Base-by-base conservation (phyloP, 2,113 vertebrate genomes). In the Onychostoma macrolepis region DNA sequence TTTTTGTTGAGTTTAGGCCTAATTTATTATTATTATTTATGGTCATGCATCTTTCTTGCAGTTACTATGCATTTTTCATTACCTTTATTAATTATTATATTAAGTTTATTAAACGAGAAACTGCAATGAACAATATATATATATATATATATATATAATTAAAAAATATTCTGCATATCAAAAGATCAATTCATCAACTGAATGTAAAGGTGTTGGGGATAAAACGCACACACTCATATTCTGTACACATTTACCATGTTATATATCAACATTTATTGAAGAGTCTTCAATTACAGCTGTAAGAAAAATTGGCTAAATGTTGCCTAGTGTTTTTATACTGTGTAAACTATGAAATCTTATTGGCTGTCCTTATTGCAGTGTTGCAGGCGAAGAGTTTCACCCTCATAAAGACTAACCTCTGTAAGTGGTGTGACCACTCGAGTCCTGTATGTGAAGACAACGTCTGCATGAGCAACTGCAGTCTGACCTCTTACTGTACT, bases 391-490 rank as follows among this genome's bases (percentile, higher is more conserved):
- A 90, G 1, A 90, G 94, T 24, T 94, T 95, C 85, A 95, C 94
- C 87, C 94, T 94, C 89, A 91, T 96, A 84, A 94, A 89, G 89
- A 96, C 90, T 86, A 97, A 97, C 92, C 67, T 97, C 50, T 97
- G 97, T 86, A 96, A 93, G 91, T 98, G 97, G 97, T 98, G 97
- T 0, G 95, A 97, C 83, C 87, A 74, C 19, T 96, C 96, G 0
- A 84, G 87, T 0, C 96, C 97, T 0, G 88, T 93, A 80, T 98
- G 97, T 2, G 92, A 93, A 84, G 95, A 96, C 84, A 93, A 91
- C 53, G 89, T 97, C 84, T 98, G 97, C 91, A 91, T 92, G 90
- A 96, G 93, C 89, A 97, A 97, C 95, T 98, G 97, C 93, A 93
- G 90, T 89, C 92, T 97, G 91, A 95, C 94, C 75, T 97, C 97